Base-by-base conservation (phyloP, 2,888 invertebrate species). In the Portevinia maculata region DNA sequence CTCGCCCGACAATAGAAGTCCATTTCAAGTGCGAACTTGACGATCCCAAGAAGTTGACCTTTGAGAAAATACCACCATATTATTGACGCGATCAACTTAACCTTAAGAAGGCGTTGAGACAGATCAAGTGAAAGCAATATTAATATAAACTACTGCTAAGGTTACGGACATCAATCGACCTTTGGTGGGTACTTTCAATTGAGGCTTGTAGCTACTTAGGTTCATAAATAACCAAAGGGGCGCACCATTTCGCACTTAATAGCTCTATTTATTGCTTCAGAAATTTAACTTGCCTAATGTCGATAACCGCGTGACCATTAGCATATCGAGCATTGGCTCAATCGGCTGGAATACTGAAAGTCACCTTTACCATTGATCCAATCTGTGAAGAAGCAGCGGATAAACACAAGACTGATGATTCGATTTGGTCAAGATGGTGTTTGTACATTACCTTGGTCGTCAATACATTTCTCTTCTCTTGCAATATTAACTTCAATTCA, bases 381-480 rank as follows among this genome's bases (percentile, higher is more conserved):
- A 17, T 59, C 30, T 30, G 6, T 17, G 28, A 8, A 19, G n/a
- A n/a, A n/a, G n/a, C n/a, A n/a, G n/a, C n/a, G n/a, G n/a, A n/a
- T n/a, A 44, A 21, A n/a, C 19, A 19, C 21, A n/a, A 32, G 21
- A 55, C 55, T 37, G 44, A 46, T 37, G 46, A 44, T 24, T 34
- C 19, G 17, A 24, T 17, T 30, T 17, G 65, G 41, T 17, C 53
- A 65, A 39, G 28, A 17, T 39, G 13, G 39, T 34, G 7, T 17
- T 6, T 24, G 48, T 44, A 52, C 32, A 57, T 62, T 60, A 64
- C 48, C 55, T 55, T 62, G 39, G 44, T 60, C 55, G 28, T 50
- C 71, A 64, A 17, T 53, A 30, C 11, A 59, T 73, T 44, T 57
- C 24, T 59, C 28, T 53, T 37, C 53, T n/a, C 30, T 69, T 75